Percentiles rank a stretch among this genome's conserved stretches.
These are phyloP conservation scores for Prochilodus magdalenae DNA, from an alignment of 2,113 vertebrate species.

Conservation along the genomic window DNA sequence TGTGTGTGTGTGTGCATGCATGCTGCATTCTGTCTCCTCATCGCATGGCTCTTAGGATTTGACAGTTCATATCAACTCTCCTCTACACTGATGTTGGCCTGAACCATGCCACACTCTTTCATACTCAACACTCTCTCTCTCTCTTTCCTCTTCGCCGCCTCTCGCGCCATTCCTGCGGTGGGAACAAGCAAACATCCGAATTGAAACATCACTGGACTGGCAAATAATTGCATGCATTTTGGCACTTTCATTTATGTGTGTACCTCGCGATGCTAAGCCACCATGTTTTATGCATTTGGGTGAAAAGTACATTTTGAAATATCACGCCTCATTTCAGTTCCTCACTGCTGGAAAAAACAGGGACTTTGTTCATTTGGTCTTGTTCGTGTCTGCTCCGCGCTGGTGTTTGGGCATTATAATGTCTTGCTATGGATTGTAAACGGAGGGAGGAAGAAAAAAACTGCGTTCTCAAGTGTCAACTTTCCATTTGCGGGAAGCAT, in stretches of 20 bases:
- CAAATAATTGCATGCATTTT: constrained; percentile 77
- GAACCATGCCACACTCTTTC: constrained; percentile 65
- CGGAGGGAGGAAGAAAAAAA: constrained; percentile 6
- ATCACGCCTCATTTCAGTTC: constrained; percentile 77
- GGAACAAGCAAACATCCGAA: constrained; percentile 65
- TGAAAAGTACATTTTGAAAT: constrained; percentile 64
- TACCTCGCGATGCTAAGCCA: constrained; percentile 61
- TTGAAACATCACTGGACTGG: constrained; percentile 79
- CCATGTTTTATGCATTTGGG: constrained; percentile 76
- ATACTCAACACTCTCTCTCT: constrained; percentile 24
- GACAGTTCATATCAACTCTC: constrained; percentile 80
- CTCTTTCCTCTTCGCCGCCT: constrained; percentile 47
- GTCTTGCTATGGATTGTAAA: not conserved
- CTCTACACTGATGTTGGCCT: constrained; percentile 73
- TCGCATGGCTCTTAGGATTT: constrained; percentile 82
- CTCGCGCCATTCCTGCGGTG: not conserved
- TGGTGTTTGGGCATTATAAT: constrained; percentile 25
- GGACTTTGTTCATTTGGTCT: constrained; percentile 70
- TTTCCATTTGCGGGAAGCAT: constrained; percentile 69
- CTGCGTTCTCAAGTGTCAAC: constrained; percentile 64
- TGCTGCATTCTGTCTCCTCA: constrained; percentile 79
- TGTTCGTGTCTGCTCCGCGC: constrained; percentile 39
- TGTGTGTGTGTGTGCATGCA: constrained; percentile 86
- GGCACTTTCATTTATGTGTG: constrained; percentile 64
- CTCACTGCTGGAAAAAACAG: constrained; percentile 68